phyloP scores from a whole-genome alignment of 1,140 invertebrate species.

The Anastatus disparis region DNA sequence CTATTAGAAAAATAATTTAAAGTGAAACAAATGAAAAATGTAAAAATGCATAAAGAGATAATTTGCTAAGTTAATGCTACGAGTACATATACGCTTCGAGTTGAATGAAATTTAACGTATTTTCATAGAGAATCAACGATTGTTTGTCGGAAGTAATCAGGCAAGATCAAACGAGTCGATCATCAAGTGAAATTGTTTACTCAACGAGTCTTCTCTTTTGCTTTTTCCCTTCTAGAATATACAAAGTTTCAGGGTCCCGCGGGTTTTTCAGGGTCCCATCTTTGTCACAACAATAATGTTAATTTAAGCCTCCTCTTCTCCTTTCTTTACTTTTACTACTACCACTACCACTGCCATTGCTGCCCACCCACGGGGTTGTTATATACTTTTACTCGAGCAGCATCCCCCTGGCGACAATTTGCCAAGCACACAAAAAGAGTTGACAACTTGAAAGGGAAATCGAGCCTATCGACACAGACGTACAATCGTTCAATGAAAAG shows the following conservation, averaged over 20 bases:
- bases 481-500: neutral
- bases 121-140: conserved; percentile 61
- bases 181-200: conserved; percentile 68
- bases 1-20: no score
- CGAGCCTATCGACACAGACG: conserved; percentile 65
- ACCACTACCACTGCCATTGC: no score
- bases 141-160: conserved; percentile 67
- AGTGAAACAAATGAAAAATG: no score
- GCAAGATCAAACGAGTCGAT: conserved; percentile 68
- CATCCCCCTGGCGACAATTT: conserved; percentile 61
- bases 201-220: conserved; percentile 46
- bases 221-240: conserved; percentile 8
- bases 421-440: conserved; percentile 66
- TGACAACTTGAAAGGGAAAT: conserved; percentile 69
- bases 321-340: no score
- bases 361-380: conserved; percentile 18
- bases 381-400: conserved; percentile 44
- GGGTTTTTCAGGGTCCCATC: conserved; percentile 44
- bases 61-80: neutral
- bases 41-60: no score
- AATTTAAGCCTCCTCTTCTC: conserved; percentile 57
- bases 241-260: neutral
- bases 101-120: conserved; percentile 30
- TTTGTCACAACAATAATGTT: conserved; percentile 68
- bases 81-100: neutral